These are phyloP conservation scores for Morpho deidamia DNA, from an alignment of 2,888 invertebrate species.

Conservation along the genomic window DNA sequence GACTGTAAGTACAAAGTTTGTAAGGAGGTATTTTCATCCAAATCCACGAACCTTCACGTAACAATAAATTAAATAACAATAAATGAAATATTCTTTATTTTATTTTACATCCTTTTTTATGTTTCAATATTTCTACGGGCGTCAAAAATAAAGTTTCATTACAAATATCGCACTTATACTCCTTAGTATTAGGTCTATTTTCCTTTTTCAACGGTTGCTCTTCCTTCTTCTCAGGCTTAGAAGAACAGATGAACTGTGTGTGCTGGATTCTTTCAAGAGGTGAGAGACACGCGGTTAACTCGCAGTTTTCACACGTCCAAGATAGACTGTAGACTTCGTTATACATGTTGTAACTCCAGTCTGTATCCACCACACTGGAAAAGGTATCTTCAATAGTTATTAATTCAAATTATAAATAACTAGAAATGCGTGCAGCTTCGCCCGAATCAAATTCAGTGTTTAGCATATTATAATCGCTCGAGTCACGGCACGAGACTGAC, in stretches of 20 bases:
- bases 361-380: conserved; percentile 81
- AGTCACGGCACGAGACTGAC: no score
- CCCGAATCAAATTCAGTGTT: no score
- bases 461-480: no score
- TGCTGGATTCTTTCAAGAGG: conserved; percentile 88
- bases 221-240: conserved; percentile 45
- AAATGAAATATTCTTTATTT: conserved; percentile 31
- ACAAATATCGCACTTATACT: conserved; percentile 86
- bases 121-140: conserved; percentile 90
- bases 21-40: no score
- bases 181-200: conserved; percentile 76
- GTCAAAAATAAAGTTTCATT: conserved; percentile 82
- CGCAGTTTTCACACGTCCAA: conserved; percentile 87
- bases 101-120: conserved; percentile 82
- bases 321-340: conserved; percentile 79
- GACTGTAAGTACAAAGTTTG: no score
- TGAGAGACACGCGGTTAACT: conserved; percentile 77
- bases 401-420: no score
- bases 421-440: no score
- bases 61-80: no score
- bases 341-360: conserved; percentile 82
- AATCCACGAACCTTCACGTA: no score
- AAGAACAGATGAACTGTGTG: conserved; percentile 69
- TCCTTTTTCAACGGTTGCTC: conserved; percentile 41
- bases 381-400: not conserved